Evolutionary conservation across 2,113 vertebrate species (phyloP).

Genomic region (Pelodiscus sinensis): DNA sequence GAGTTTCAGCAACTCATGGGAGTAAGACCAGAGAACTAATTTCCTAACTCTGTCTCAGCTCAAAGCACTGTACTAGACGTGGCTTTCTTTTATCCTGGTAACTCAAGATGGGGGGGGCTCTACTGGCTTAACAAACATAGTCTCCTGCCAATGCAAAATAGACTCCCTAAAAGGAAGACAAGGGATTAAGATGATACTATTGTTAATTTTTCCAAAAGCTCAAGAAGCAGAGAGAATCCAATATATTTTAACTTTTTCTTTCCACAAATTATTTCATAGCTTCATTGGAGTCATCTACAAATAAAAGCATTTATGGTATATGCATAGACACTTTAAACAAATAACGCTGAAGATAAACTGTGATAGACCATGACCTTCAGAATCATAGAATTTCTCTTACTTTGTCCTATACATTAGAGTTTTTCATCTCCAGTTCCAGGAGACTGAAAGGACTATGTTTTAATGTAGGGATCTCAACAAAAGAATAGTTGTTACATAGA

Average conservation of each 20-base stretch:
- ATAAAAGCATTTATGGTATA: background rate
- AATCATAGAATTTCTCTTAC: accelerated
- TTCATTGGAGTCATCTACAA: background rate
- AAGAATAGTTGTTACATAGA: background rate
- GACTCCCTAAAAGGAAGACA: background rate
- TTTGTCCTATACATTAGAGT: background rate
- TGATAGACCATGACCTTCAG: background rate
- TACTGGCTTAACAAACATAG: background rate
- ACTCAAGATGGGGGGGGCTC: background rate
- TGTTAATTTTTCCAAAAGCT: background rate
- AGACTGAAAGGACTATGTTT: background rate
- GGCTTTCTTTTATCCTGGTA: background rate
- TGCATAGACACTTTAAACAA: background rate
- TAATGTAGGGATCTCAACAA: background rate
- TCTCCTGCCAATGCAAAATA: background rate
- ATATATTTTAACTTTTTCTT: background rate
- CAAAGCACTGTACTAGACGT: background rate
- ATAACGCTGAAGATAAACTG: background rate
- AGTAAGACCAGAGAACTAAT: background rate
- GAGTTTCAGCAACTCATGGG: background rate
- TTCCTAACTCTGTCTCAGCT: background rate
- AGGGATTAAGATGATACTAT: background rate
- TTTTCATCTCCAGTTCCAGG: background rate
- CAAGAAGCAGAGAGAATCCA: background rate
- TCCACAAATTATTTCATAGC: background rate